Conservation (phyloP, 2,888 invertebrate genomes). For the Cantharis rufa region DNA sequence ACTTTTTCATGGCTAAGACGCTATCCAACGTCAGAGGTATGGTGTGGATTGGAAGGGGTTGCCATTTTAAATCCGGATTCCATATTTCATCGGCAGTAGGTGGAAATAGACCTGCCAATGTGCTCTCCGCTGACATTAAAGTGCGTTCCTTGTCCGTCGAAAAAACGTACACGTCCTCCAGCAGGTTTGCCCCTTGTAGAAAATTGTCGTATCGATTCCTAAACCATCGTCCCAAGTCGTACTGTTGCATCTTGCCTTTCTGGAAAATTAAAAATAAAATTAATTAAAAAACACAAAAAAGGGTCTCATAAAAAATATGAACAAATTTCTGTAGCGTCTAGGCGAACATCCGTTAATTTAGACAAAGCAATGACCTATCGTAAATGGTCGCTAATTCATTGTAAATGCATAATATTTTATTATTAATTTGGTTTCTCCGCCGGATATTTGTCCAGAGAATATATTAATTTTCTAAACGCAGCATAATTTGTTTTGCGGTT, state of each 20-base stretch:
- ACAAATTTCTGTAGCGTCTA: too few relatives aligned
- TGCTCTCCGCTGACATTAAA: conserved; percentile 82
- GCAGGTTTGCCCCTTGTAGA: conserved; percentile 60
- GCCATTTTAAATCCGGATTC: conserved; percentile 69
- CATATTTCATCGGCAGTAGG: conserved; percentile 64
- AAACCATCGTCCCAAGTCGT: conserved; percentile 74
- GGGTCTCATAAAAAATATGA: too few relatives aligned
- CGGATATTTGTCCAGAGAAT: too few relatives aligned
- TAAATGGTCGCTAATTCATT: too few relatives aligned
- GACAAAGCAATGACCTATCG: too few relatives aligned
- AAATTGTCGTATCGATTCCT: conserved; percentile 71
- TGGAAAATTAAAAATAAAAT: conserved; percentile 43
- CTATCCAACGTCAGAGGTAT: conserved; percentile 66
- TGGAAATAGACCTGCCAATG: conserved; percentile 78
- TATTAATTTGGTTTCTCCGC: too few relatives aligned
- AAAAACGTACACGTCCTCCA: conserved; percentile 62
- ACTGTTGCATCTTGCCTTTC: conserved; percentile 77
- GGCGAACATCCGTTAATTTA: too few relatives aligned
- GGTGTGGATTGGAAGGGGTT: conserved; percentile 79
- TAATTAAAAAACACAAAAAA: too few relatives aligned
- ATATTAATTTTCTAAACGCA: too few relatives aligned
- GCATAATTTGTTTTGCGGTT: too few relatives aligned
- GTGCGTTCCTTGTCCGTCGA: conserved; percentile 90
- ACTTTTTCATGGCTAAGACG: conserved; percentile 63
- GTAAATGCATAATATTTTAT: too few relatives aligned